phyloP scores from a whole-genome alignment of 2,888 invertebrate species.

The Amblyjoppa proteus region DNA sequence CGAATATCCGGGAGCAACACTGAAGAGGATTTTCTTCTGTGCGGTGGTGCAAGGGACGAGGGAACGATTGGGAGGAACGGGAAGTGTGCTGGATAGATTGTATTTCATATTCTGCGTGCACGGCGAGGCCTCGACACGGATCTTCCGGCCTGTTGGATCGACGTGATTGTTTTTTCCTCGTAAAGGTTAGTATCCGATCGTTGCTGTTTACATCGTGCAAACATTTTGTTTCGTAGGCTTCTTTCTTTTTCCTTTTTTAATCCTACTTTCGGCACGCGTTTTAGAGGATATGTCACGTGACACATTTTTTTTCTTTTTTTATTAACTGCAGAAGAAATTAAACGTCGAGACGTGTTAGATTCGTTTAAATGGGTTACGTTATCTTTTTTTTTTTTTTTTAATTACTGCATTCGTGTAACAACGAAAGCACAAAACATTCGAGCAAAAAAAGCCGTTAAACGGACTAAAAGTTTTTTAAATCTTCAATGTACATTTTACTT shows the following conservation, averaged over 20 bases:
- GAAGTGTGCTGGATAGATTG: constrained; percentile 57
- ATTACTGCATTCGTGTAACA: background rate
- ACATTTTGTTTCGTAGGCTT: background rate
- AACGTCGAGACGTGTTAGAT: background rate
- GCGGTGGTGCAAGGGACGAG: constrained; percentile 15
- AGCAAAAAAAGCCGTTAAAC: background rate
- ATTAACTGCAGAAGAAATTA: background rate
- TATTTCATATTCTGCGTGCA: constrained; percentile 29
- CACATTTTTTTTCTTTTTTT: background rate
- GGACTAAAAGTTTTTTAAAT: background rate
- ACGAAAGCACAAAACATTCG: background rate
- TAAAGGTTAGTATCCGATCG: constrained; percentile 50
- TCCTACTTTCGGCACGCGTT: no score
- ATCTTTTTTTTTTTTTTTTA: background rate
- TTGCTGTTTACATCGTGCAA: background rate
- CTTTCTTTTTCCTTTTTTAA: background rate
- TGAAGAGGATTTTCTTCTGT: constrained; percentile 41
- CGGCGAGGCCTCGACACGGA: constrained; percentile 28
- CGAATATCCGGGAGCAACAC: constrained; percentile 54
- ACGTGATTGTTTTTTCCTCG: constrained; percentile 29
- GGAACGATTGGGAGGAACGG: constrained; percentile 28
- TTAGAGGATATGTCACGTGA: background rate
- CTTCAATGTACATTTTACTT: background rate
- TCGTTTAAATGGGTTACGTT: no score
- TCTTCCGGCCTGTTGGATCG: constrained; percentile 37